Conservation (phyloP, 2,113 vertebrate species). For the Callipepla californica region DNA sequence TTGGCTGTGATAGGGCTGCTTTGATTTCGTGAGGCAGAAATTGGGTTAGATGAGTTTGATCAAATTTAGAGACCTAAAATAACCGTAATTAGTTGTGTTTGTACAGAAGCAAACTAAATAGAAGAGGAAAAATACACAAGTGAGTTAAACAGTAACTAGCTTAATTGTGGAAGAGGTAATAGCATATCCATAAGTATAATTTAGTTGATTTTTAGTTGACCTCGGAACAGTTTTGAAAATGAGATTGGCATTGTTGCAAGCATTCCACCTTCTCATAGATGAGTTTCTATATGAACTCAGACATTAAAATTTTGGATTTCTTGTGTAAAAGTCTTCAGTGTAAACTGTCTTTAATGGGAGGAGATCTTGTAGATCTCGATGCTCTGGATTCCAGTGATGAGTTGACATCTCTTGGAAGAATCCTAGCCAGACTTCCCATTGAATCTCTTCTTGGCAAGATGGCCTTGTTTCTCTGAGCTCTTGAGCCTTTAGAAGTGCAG, state of each 20-base stretch:
- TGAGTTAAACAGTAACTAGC: background rate
- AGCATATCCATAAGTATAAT: background rate
- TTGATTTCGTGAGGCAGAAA: background rate
- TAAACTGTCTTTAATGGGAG: background rate
- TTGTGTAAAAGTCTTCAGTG: background rate
- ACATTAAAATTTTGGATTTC: background rate
- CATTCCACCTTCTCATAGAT: background rate
- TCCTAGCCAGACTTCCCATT: constrained; percentile 93
- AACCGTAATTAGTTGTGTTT: background rate
- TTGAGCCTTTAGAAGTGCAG: background rate
- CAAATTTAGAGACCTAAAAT: background rate
- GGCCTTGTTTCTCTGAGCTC: background rate
- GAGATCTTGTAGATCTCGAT: constrained; percentile 87
- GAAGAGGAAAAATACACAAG: background rate
- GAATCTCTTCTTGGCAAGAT: constrained; percentile 95
- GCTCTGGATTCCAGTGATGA: constrained; percentile 93
- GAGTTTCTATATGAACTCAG: background rate
- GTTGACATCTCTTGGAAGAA: constrained; percentile 92
- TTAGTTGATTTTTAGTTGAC: background rate
- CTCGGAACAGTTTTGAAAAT: background rate
- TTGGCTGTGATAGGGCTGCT: background rate
- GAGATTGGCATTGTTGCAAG: background rate
- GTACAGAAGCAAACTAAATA: background rate
- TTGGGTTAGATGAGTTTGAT: background rate
- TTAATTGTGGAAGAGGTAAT: background rate